A percentile compares a stretch with the other conserved stretches of the same genome.
These are phyloP conservation scores for Piaya cayana DNA, from an alignment of 2,113 vertebrate genomes.

Conservation along the genomic window DNA sequence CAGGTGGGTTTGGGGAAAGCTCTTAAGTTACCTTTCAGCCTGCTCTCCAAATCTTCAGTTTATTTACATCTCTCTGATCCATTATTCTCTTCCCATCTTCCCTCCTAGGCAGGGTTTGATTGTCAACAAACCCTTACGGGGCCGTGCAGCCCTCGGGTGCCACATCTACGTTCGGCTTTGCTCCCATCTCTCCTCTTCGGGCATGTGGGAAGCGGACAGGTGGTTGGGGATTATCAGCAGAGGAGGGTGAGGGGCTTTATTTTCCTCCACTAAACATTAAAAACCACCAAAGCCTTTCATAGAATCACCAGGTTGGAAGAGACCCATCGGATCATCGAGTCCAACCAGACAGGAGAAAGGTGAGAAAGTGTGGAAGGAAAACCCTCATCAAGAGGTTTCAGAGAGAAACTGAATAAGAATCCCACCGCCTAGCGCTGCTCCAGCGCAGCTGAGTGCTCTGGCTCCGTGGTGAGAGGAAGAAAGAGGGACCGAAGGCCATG, in stretches of 20 bases:
- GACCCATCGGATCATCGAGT: too few species aligned
- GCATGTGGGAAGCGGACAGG: accelerated
- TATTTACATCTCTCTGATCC: neutral
- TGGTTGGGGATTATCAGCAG: neutral
- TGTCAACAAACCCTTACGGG: neutral
- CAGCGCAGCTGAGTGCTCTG: neutral
- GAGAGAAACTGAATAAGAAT: neutral
- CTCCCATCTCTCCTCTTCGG: neutral
- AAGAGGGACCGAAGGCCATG: neutral
- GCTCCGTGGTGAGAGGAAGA: neutral
- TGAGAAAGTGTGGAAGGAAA: neutral
- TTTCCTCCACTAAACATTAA: accelerated
- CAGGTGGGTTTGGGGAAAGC: neutral
- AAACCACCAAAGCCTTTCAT: neutral
- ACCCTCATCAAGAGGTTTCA: neutral
- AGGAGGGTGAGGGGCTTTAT: neutral
- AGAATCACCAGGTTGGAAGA: too few species aligned
- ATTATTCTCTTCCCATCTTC: neutral
- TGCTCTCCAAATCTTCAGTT: neutral
- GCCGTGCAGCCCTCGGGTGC: neutral
- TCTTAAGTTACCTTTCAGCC: neutral
- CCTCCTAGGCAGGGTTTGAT: neutral
- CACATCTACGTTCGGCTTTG: neutral
- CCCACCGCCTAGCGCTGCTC: neutral
- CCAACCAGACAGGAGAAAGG: too few species aligned